These are phyloP conservation scores for Lepidurus couesii DNA, from an alignment of 1,140 invertebrate species.

Conservation along the genomic window DNA sequence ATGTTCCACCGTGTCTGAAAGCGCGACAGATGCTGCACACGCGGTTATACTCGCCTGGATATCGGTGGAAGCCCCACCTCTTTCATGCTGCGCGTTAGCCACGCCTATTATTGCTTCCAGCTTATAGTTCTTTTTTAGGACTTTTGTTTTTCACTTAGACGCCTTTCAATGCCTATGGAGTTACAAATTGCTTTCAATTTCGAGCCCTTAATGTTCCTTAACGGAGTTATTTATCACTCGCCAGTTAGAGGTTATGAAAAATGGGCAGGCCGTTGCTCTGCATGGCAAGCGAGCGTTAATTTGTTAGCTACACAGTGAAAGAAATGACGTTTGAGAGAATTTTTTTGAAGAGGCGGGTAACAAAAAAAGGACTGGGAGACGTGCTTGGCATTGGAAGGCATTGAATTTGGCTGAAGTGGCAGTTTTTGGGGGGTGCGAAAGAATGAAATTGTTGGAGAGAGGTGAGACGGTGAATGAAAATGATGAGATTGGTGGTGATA, in stretches of 20 bases:
- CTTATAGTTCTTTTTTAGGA: background rate
- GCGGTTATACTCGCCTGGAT: background rate
- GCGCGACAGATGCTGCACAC: slow-evolving; percentile 6
- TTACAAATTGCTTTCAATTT: slow-evolving; percentile 20
- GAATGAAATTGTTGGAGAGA: background rate
- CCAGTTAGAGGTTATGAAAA: background rate
- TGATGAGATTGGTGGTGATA: slow-evolving; percentile 2
- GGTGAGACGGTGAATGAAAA: background rate
- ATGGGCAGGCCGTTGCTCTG: background rate
- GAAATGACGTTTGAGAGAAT: slow-evolving; percentile 5
- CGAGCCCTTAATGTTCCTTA: background rate
- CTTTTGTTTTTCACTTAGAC: background rate
- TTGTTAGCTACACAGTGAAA: background rate
- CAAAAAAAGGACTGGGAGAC: background rate
- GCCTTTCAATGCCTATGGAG: background rate
- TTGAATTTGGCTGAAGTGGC: background rate
- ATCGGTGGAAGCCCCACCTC: background rate
- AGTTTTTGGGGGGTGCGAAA: background rate
- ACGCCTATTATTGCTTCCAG: background rate
- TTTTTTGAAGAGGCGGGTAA: background rate
- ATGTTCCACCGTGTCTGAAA: background rate
- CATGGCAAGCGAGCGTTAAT: background rate
- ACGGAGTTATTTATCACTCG: background rate
- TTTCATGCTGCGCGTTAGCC: background rate
- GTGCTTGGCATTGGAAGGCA: background rate